These are phyloP conservation scores for Tetragnatha versicolor DNA, from an alignment of 1,140 invertebrate genomes.

Conservation along the genomic window DNA sequence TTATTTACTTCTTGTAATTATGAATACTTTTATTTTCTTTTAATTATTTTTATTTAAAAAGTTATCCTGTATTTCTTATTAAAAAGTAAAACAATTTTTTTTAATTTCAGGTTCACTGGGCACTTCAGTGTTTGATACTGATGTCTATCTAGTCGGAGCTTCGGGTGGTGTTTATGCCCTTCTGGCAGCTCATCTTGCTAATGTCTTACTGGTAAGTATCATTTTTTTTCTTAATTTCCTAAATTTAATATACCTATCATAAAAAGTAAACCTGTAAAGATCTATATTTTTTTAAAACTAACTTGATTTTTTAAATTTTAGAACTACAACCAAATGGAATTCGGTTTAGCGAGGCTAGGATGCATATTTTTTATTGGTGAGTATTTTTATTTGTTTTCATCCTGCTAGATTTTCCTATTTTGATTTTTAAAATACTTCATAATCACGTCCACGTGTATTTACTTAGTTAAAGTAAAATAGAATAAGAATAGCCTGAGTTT, in stretches of 20 bases:
- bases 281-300: background rate
- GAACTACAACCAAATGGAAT: constrained; percentile 97
- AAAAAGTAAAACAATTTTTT: too few species aligned
- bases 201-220: constrained; percentile 85
- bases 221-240: background rate
- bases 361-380: constrained; percentile 91
- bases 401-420: too few species aligned
- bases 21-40: too few species aligned
- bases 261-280: background rate
- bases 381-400: constrained; percentile 61
- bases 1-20: too few species aligned
- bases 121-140: constrained; percentile 87
- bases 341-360: constrained; percentile 86
- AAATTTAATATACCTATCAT: background rate
- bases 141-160: constrained; percentile 88
- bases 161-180: constrained; percentile 96
- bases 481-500: too few species aligned
- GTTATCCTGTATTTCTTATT: too few species aligned
- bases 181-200: constrained; percentile 93
- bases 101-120: constrained; percentile 64
- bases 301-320: constrained; percentile 31
- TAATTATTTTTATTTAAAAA: too few species aligned
- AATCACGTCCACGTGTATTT: too few species aligned
- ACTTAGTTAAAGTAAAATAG: too few species aligned
- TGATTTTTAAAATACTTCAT: too few species aligned